Conservation (phyloP, 2,113 vertebrate genomes). For the Semnornis frantzii region DNA sequence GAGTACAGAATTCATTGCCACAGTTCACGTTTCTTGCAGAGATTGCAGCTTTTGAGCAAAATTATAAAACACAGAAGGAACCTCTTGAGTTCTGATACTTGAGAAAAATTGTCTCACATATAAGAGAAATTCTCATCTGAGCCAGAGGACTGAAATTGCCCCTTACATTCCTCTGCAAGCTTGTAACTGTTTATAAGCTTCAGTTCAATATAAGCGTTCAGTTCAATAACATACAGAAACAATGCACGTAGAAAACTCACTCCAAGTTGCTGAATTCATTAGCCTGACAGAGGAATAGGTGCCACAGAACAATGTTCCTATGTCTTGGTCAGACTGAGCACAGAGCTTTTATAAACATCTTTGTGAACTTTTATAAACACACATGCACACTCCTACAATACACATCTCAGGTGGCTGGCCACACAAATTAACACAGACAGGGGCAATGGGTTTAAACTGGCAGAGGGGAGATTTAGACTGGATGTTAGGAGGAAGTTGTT, state of each 20-base stretch:
- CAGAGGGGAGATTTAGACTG: no score
- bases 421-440: neutral
- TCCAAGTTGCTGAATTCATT: neutral
- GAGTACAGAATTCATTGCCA: slow-evolving; percentile 42
- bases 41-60: slow-evolving; percentile 40
- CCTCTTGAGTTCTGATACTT: slow-evolving; percentile 1
- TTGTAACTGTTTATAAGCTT: neutral
- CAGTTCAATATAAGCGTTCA: neutral
- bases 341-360: accelerated
- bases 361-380: no score
- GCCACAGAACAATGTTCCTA: no score
- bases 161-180: neutral
- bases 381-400: neutral
- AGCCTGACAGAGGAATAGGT: neutral
- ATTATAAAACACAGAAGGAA: slow-evolving; percentile 33
- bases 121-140: slow-evolving; percentile 19
- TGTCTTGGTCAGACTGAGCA: neutral
- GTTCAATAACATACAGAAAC: neutral
- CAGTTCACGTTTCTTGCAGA: slow-evolving; percentile 15
- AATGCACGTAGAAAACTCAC: neutral
- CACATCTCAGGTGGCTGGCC: no score
- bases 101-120: slow-evolving; percentile 33
- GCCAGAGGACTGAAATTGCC: neutral
- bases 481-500: no score
- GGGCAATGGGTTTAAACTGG: no score